Evolutionary conservation across 2,888 invertebrate species (phyloP), one percentile per base, ranked within the genome.

Genomic region (Omphaloscelis lunosa): DNA sequence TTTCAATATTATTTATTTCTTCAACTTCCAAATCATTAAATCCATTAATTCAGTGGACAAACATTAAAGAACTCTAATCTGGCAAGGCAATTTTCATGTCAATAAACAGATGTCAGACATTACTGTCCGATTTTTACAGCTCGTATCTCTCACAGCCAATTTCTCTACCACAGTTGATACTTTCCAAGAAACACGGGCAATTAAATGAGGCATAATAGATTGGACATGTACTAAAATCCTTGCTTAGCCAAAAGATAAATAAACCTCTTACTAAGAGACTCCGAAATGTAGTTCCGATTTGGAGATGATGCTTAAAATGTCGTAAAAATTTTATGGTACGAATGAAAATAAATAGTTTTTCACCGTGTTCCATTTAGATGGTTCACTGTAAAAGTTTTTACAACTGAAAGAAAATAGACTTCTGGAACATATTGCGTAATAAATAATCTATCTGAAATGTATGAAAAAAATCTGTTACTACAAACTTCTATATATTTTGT

Each of bases 341-440:
- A 93, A 95, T 92, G 93, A 93, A 95, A 96, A 96, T 95, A 96
- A 96, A 96, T 96, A 95, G 94, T 92, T 94, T 94, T 95, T 92
- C 93, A 90, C 92, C 89, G 89, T 90, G 92, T 93, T 93, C 93
- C 93, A 93, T 94, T 94, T 94, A 90, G 90, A 91, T 91, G 92
- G 92, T 92, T 89, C 89, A 93, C 93, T 92, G 94, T 96, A 95
- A 95, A 95, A 94, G 90, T 82, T 82, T 95, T 95, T 94, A 95
- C 91, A 92, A 89, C 94, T 90, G 86, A 78, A 90, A 91, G 91
- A 92, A 94, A 94, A 95, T 94, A 93, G 92, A 92, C 90, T 88
- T 85, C 87, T 89, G 87, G 77, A 86, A 83, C 83, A 75, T 89
- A 88, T 92, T 91, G 87, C 88, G 86, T 87, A 89, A 89, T 79